Evolutionary conservation across 2,888 invertebrate species (phyloP), one percentile per base, ranked within the genome.

Genomic region (Brachypalpus laphriformis): DNA sequence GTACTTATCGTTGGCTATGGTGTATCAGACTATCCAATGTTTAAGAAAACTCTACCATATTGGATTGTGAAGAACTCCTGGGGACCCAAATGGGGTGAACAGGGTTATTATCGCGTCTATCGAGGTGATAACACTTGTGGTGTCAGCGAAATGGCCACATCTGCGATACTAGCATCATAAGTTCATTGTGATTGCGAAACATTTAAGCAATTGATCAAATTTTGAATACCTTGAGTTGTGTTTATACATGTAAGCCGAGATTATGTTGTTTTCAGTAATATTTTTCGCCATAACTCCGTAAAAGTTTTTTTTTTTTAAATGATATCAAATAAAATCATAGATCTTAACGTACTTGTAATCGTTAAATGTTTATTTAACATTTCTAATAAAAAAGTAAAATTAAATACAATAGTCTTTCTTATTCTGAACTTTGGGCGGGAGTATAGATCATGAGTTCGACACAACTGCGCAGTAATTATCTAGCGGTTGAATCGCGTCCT

Each of bases 11-110:
- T 98, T 2, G 98, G 99, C 72, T 99, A 95, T 90, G 98, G 98
- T 68, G 90, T 94, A 92, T 90, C 94, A 94, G 96, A 94, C 49
- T 97, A 96, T 92, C 95, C 96, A 7, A 91, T 95, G 45, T 97
- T 97, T 93, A 94, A 97, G 89, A 96, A 96, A 92, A 93, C 93
- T 0, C 91, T 97, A 49, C 98, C 98, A 0, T 98, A 95, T 91
- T 98, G 98, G 98, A 96, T 96, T 83, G 93, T 98, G 31, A 98
- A 98, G 93, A 98, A 98, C 92, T 98, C 98, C 9, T 99, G 98
- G 98, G 98, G 98, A 63, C 91, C 93, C 37, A 92, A 92, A 22
- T 98, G 98, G 98, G 98, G 98, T 42, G 98, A 98, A 92, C 95
- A 97, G 93, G 98, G 99, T 1, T 99, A 98, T 92, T 99, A 98